A percentile compares a stretch with the other conserved stretches of the same genome.
These are phyloP conservation scores for Blomia tropicalis DNA, from an alignment of 2,888 invertebrate genomes.

Conservation along the genomic window DNA sequence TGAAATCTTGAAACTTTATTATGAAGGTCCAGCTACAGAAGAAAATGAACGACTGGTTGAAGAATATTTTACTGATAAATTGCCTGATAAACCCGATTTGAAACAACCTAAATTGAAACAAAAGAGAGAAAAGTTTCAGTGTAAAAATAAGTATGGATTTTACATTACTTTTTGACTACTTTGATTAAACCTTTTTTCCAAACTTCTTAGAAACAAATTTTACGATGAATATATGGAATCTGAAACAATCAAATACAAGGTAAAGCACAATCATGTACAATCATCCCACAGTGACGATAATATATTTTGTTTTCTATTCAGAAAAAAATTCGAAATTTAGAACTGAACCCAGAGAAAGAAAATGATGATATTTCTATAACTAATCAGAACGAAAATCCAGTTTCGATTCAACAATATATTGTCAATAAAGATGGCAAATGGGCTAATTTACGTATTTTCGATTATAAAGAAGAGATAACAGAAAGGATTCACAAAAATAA, in stretches of 20 bases:
- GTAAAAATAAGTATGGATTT: not conserved
- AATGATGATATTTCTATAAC: not conserved
- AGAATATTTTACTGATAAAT: not conserved
- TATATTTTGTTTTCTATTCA: too few relatives aligned
- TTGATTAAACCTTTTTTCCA: not conserved
- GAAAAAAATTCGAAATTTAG: too few relatives aligned
- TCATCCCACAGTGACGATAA: too few relatives aligned
- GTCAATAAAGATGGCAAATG: not conserved
- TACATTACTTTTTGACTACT: not conserved
- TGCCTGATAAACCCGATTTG: not conserved
- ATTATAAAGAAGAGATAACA: conserved; percentile 45
- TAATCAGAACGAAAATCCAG: not conserved
- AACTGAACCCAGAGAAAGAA: too few relatives aligned
- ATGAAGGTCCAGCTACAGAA: not conserved
- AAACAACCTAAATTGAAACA: not conserved
- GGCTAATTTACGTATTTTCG: conserved; percentile 2
- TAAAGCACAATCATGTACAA: not conserved
- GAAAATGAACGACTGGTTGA: not conserved
- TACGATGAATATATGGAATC: not conserved
- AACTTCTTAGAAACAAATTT: not conserved
- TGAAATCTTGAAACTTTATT: not conserved
- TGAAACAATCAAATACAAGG: not conserved
- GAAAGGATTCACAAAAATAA: conserved; percentile 49
- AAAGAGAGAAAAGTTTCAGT: too few relatives aligned
- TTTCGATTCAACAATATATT: not conserved